A percentile compares a stretch with the other conserved stretches of the same genome.
phyloP scores from a whole-genome alignment of 2,113 vertebrate species.

The Chiloscyllium plagiosum region DNA sequence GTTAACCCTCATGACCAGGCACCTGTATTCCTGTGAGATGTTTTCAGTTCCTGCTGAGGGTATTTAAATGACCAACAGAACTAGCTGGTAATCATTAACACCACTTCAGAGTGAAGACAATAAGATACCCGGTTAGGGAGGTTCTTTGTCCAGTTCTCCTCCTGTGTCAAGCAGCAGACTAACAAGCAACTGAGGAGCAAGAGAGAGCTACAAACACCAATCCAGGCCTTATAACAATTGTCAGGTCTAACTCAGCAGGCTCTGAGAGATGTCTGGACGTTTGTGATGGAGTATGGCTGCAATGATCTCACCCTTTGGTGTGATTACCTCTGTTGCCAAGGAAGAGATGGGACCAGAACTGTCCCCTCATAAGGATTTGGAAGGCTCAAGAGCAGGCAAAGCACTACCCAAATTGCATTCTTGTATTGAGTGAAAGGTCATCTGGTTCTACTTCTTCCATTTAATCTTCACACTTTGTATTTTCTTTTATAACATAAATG shows the following conservation, averaged over 20 bases:
- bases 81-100: background rate
- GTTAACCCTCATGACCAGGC: background rate
- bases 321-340: background rate
- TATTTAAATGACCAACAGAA: background rate
- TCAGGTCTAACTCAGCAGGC: background rate
- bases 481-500: background rate
- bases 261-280: background rate
- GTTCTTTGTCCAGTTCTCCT: background rate
- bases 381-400: background rate
- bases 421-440: background rate
- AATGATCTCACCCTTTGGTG: background rate
- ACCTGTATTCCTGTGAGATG: background rate
- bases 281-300: background rate
- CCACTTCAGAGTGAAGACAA: background rate
- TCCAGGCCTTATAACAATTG: background rate
- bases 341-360: background rate
- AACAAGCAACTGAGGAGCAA: background rate
- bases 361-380: background rate
- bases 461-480: background rate
- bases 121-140: background rate
- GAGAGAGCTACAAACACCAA: background rate
- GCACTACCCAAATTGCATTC: background rate
- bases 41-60: background rate
- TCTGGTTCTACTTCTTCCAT: background rate
- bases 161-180: background rate